phyloP scores from a whole-genome alignment of 2,797 vertebrate species.

The Gambusia yucatana region DNA sequence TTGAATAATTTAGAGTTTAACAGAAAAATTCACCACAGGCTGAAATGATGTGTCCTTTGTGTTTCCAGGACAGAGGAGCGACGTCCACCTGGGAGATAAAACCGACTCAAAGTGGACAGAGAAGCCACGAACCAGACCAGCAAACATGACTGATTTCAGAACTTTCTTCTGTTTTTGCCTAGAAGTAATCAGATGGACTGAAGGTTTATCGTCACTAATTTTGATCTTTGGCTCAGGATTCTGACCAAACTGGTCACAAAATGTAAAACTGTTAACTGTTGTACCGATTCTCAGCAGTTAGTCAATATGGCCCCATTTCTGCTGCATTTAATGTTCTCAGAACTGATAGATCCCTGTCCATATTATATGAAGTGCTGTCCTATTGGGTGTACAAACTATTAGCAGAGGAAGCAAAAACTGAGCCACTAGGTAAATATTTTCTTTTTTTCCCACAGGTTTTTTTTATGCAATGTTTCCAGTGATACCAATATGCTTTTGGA shows the following conservation, averaged over 20 bases:
- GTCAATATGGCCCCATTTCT: neutral
- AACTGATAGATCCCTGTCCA: neutral
- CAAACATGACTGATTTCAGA: slow-evolving; percentile 3
- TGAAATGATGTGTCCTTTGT: neutral
- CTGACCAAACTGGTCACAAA: neutral
- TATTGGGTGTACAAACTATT: neutral
- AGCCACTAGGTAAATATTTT: too few species aligned
- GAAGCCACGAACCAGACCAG: slow-evolving; percentile 24
- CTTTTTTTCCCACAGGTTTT: too few species aligned
- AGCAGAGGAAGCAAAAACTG: too few species aligned
- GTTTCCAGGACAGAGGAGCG: slow-evolving; percentile 86
- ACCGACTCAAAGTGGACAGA: slow-evolving; percentile 28
- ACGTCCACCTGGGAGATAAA: slow-evolving; percentile 88
- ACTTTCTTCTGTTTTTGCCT: neutral
- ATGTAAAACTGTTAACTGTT: neutral
- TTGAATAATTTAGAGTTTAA: neutral
- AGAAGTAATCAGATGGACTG: neutral
- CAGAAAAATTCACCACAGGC: neutral
- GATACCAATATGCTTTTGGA: neutral
- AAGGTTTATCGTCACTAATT: neutral
- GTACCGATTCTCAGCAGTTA: neutral
- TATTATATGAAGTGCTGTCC: too few species aligned
- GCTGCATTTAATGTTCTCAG: neutral
- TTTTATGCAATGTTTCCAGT: too few species aligned
- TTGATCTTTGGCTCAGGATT: neutral